Conservation (phyloP, 2,888 invertebrate genomes). For the Allolobophora icterica region DNA sequence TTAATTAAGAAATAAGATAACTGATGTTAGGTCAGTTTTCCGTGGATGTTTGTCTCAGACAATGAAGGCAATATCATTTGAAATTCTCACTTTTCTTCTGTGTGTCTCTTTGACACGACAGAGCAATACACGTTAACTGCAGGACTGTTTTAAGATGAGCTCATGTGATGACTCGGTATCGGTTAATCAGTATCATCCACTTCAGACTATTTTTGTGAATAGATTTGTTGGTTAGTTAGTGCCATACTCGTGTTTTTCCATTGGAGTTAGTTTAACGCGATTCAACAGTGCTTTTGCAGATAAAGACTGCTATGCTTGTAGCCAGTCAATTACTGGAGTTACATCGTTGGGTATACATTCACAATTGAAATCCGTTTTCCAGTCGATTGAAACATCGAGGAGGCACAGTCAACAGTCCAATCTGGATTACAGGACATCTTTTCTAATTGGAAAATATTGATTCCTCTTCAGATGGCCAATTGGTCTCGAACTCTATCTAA, state of each 20-base stretch:
- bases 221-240: background rate
- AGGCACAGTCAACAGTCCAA: conserved; percentile 9
- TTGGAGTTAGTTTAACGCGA: background rate
- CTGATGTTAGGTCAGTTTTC: too few relatives aligned
- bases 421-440: background rate
- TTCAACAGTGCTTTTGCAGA: background rate
- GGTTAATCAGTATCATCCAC: background rate
- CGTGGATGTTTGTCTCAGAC: too few relatives aligned
- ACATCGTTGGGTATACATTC: background rate
- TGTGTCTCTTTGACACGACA: background rate
- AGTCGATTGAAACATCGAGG: background rate
- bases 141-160: background rate
- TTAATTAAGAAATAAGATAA: too few relatives aligned
- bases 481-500: conserved; percentile 14
- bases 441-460: conserved; percentile 30
- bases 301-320: background rate
- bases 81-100: too few relatives aligned
- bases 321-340: background rate
- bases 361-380: background rate
- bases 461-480: background rate
- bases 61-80: too few relatives aligned
- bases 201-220: background rate
- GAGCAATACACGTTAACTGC: background rate
- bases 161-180: background rate
- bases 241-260: background rate